phyloP scores from a whole-genome alignment of 2,888 invertebrate species.

The Cybosia mesomella region DNA sequence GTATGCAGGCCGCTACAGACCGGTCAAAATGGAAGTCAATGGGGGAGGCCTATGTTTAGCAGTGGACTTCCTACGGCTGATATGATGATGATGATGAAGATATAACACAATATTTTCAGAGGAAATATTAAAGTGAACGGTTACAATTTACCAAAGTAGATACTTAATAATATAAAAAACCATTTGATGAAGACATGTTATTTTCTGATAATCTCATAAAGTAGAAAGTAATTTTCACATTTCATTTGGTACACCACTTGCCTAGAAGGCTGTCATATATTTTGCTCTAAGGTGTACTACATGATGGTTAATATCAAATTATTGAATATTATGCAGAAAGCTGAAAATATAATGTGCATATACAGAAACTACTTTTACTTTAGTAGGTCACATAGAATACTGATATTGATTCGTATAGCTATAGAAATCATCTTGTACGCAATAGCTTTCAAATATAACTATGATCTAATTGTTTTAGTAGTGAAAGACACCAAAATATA shows the following conservation, averaged over 20 bases:
- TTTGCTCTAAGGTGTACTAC: not conserved
- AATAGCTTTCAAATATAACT: not conserved
- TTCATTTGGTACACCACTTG: not conserved
- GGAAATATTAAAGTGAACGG: too few species aligned
- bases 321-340: not conserved
- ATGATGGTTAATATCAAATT: not conserved
- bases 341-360: not conserved
- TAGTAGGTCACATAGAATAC: not conserved
- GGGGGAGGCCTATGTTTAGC: too few species aligned
- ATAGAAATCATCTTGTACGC: not conserved
- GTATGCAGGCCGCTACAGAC: too few species aligned
- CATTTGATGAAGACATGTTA: not conserved
- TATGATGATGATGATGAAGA: too few species aligned
- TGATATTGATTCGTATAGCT: not conserved
- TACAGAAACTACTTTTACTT: slow-evolving; percentile 6
- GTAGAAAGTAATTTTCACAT: not conserved
- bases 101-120: too few species aligned
- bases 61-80: too few species aligned
- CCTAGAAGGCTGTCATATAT: not conserved
- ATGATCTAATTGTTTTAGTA: too few species aligned
- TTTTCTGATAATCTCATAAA: not conserved
- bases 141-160: too few species aligned
- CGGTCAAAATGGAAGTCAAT: too few species aligned
- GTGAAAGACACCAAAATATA: not conserved
- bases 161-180: not conserved